phyloP scores from a whole-genome alignment of 2,888 invertebrate species.

The Zaprionus bogoriensis region DNA sequence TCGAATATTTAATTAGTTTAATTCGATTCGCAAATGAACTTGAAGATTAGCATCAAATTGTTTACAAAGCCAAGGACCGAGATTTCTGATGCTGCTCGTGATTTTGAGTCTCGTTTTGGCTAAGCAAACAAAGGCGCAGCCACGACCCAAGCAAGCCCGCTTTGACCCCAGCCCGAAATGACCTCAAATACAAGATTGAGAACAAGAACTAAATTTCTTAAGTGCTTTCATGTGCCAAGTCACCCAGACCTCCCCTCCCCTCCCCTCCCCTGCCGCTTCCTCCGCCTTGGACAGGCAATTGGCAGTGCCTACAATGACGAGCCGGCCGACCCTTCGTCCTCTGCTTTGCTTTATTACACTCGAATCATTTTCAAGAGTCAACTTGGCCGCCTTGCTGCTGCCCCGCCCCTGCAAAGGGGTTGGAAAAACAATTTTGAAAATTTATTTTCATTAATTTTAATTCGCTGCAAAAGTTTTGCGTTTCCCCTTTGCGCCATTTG shows the following conservation, averaged over 20 bases:
- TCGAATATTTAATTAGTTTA: slow-evolving; percentile 75
- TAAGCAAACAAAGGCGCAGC: slow-evolving; percentile 28
- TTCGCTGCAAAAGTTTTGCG: slow-evolving; percentile 70
- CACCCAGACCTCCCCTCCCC: slow-evolving; percentile 11
- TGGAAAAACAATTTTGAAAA: slow-evolving; percentile 74
- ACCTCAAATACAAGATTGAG: slow-evolving; percentile 76
- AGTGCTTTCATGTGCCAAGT: slow-evolving; percentile 70
- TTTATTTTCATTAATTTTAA: slow-evolving; percentile 79
- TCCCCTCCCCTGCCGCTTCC: background rate
- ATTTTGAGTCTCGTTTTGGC: slow-evolving; percentile 24
- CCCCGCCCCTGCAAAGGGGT: slow-evolving; percentile 43
- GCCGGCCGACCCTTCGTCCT: slow-evolving; percentile 37
- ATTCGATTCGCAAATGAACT: slow-evolving; percentile 55
- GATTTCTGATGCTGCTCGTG: slow-evolving; percentile 29
- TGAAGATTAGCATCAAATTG: slow-evolving; percentile 47
- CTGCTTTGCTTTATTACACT: slow-evolving; percentile 73
- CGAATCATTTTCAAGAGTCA: slow-evolving; percentile 71
- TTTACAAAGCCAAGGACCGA: slow-evolving; percentile 35
- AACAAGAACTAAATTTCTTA: slow-evolving; percentile 74
- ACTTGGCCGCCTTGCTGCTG: slow-evolving; percentile 30
- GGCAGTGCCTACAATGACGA: slow-evolving; percentile 24
- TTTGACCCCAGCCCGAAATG: slow-evolving; percentile 26
- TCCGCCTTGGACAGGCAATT: slow-evolving; percentile 20
- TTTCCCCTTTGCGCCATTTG: slow-evolving; percentile 27
- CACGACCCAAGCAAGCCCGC: background rate